These are phyloP conservation scores for Oligia latruncula DNA, from an alignment of 2,888 invertebrate species.

Conservation along the genomic window DNA sequence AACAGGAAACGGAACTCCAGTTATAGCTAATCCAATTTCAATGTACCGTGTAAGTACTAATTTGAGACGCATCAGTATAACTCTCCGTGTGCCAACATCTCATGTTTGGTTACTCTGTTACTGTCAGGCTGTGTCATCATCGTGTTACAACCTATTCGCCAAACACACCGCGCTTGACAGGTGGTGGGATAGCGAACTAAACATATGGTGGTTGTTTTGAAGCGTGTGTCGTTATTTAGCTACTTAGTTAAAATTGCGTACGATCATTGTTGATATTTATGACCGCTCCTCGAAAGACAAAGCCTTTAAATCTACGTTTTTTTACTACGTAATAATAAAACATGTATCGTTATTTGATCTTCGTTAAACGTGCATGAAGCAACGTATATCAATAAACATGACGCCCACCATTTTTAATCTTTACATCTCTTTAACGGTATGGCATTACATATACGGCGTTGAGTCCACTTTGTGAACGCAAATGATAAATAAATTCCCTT, in stretches of 20 bases:
- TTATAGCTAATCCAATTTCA: constrained; percentile 43
- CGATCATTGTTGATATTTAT: not conserved
- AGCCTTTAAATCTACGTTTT: not conserved
- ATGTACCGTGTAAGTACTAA: constrained; percentile 43
- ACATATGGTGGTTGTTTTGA: not conserved
- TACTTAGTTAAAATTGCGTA: not conserved
- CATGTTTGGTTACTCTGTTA: constrained; percentile 40
- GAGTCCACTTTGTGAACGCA: not conserved
- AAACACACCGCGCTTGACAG: not conserved
- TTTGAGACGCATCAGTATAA: constrained; percentile 44
- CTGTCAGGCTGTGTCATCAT: constrained; percentile 31
- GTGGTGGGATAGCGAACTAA: not conserved
- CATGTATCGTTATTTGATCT: not conserved
- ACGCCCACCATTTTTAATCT: not conserved
- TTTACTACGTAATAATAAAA: not conserved
- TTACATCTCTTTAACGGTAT: not conserved
- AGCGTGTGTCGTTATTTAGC: not conserved
- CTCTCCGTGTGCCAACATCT: constrained; percentile 18
- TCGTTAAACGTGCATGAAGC: not conserved
- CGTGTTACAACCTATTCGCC: not conserved
- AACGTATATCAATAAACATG: not conserved
- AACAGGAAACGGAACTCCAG: constrained; percentile 44
- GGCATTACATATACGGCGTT: not conserved
- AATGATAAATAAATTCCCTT: not conserved
- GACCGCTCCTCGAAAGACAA: not conserved